Base-by-base conservation (phyloP, 2,113 vertebrate species). In the Talpa occidentalis region DNA sequence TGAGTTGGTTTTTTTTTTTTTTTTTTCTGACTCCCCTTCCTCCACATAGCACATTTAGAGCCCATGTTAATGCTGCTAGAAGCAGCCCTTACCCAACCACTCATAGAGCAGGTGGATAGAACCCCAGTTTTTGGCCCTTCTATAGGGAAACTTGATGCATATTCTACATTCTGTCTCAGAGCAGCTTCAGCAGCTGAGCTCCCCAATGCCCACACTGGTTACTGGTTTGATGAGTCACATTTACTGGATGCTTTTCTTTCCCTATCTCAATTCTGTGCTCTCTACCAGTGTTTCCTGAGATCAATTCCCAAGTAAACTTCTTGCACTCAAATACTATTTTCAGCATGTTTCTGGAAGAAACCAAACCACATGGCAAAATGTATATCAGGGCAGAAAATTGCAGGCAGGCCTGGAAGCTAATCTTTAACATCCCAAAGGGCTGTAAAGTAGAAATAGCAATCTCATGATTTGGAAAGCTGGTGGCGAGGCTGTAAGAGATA, bases 71-170 rank as follows among this genome's bases (percentile, higher is more conserved):
- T 64, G 35, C 19, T 52, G 40, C 12, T 3, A 9, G 60, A 19
- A 62, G 28, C 11, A 28, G 26, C 16, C 79, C 59, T 73, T 54
- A 26, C 22, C 69, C 30, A 74, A 15, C 26, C 52, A 35, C 1
- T 19, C 10, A 28, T 28, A 44, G 35, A 54, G 69, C 56, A 64
- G n/a, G 69, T 54, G 30, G 10, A 24, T 7, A 62, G 56, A 21
- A 15, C 21, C 67, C 54, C 59, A 54, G 10, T 28, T 54, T 79
- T 56, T 83, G 59, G 49, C 35, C 26, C 28, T 56, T 74, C 4
- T 0, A 4, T 17, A 10, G 10, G 59, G 44, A 66, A 64, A 28
- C 30, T 3, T 44, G 74, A 10, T n/a, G 26, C 15, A 5, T 0
- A 19, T 64, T 28, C 44, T 83, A n/a, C 22, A 15, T 35, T 42